A percentile compares a stretch with the other conserved stretches of the same genome.
Evolutionary conservation across 1,140 invertebrate genomes (phyloP).

Genomic region (Neuroterus valhalla): DNA sequence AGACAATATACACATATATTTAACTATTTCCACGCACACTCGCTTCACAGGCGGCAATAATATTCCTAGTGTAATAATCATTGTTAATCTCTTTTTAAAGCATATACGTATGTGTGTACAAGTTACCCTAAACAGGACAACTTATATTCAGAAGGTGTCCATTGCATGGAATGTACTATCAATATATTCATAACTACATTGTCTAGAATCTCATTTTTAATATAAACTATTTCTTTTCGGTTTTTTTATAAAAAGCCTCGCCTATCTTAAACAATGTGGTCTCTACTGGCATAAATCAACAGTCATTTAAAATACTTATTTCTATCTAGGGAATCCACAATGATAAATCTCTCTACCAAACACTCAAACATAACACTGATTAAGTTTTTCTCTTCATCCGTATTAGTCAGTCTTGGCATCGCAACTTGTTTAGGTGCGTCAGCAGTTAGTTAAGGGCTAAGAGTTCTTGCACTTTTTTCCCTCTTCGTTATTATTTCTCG

Average conservation of each 20-base stretch:
- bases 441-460: constrained; percentile 51
- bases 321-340: constrained; percentile 67
- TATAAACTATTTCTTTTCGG: constrained; percentile 62
- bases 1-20: constrained; percentile 19
- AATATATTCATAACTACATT: constrained; percentile 42
- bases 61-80: constrained; percentile 33
- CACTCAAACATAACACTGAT: constrained; percentile 74
- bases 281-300: constrained; percentile 72
- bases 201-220: constrained; percentile 22
- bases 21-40: background rate
- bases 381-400: constrained; percentile 50
- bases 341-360: constrained; percentile 73
- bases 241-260: constrained; percentile 70
- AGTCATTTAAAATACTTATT: constrained; percentile 71
- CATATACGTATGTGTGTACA: constrained; percentile 33
- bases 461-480: constrained; percentile 25
- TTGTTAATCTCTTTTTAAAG: constrained; percentile 41
- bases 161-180: constrained; percentile 65
- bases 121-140: background rate
- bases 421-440: constrained; percentile 64
- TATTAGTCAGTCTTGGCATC: constrained; percentile 73
- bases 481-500: constrained; percentile 39
- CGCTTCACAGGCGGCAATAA: background rate
- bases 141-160: constrained; percentile 41
- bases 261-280: constrained; percentile 67